Evolutionary conservation across 2,797 vertebrate genomes (phyloP).

Genomic region (Microctenopoma stevenorrisi): DNA sequence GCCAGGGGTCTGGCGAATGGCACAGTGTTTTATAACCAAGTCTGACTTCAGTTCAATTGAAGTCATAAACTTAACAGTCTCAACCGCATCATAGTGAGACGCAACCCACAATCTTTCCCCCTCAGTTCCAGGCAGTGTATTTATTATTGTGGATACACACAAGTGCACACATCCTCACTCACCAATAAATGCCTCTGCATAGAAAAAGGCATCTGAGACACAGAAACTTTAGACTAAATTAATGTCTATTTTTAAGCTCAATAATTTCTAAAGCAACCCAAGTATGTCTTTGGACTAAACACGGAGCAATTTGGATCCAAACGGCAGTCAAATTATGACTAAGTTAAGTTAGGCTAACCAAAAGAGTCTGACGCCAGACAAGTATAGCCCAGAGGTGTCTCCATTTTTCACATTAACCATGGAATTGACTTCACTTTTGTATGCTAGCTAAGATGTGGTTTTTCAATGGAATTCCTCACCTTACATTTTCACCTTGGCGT

Average conservation of each 20-base stretch:
- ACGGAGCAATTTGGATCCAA: conserved; percentile 43
- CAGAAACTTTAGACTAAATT: conserved; percentile 40
- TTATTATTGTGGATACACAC: conserved; percentile 52
- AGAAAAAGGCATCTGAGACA: conserved; percentile 35
- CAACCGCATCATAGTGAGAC: conserved; percentile 71
- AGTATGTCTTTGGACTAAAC: conserved; percentile 50
- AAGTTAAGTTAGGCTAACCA: conserved; percentile 54
- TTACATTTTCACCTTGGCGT: not conserved
- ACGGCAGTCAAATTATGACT: conserved; percentile 67
- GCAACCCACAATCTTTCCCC: conserved; percentile 52
- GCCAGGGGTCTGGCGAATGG: conserved; percentile 62
- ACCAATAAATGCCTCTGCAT: conserved; percentile 28
- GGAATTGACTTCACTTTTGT: conserved; percentile 41
- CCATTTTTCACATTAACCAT: conserved; percentile 28
- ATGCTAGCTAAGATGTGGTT: conserved; percentile 15
- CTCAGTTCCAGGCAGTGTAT: conserved; percentile 56
- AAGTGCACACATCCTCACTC: conserved; percentile 20
- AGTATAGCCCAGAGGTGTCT: conserved; percentile 29
- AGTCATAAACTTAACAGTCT: conserved; percentile 76
- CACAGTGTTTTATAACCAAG: conserved; percentile 63
- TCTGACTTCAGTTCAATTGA: conserved; percentile 73
- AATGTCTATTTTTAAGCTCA: conserved; percentile 59
- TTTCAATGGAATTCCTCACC: conserved; percentile 6
- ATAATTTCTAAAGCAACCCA: conserved; percentile 41
- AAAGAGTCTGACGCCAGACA: conserved; percentile 53